phyloP scores from a whole-genome alignment of 2,888 invertebrate genomes.

The Trachelus tabidus region DNA sequence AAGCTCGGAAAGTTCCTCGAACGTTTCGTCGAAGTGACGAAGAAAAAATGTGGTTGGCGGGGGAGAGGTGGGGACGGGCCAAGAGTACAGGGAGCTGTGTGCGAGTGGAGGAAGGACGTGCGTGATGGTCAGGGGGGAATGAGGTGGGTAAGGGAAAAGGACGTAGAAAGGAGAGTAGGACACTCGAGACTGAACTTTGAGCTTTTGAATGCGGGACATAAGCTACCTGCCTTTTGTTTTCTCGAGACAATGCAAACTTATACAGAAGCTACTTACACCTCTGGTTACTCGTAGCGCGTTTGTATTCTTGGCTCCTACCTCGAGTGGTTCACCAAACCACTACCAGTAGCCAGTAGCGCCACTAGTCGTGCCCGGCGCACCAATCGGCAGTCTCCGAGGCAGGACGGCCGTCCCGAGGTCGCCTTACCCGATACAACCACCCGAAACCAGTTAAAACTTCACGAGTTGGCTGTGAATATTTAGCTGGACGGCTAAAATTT shows the following conservation, averaged over 20 bases:
- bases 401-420: no score
- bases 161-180: constrained; percentile 30
- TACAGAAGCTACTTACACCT: constrained; percentile 33
- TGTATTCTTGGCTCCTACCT: constrained; percentile 28
- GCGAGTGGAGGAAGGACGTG: neutral
- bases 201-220: constrained; percentile 53
- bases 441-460: no score
- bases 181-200: constrained; percentile 58
- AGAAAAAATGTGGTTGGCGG: no score
- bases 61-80: constrained; percentile 12
- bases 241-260: constrained; percentile 52
- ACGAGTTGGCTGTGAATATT: no score
- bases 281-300: constrained; percentile 11
- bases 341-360: constrained; percentile 21
- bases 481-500: no score
- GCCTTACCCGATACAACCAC: no score
- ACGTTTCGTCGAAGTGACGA: no score
- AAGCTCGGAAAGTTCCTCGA: no score
- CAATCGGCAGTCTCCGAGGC: no score
- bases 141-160: neutral
- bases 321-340: constrained; percentile 39
- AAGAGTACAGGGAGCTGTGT: neutral
- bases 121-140: neutral
- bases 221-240: constrained; percentile 58
- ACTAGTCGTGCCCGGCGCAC: no score